phyloP scores from a whole-genome alignment of 2,113 vertebrate genomes.

The Notechis scutatus region DNA sequence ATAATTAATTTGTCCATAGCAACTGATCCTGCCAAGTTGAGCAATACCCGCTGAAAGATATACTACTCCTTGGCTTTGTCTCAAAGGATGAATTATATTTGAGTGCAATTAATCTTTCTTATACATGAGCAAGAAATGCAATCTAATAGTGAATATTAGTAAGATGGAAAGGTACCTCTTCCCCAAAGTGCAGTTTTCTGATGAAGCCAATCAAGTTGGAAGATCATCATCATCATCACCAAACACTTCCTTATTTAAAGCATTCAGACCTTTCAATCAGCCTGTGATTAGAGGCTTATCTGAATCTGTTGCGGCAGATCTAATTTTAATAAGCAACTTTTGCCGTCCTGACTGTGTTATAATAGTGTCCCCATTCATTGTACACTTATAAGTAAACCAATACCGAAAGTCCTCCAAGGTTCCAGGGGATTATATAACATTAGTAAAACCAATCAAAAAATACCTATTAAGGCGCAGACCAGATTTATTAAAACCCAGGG shows the following conservation, averaged over 20 bases:
- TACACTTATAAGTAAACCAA: background rate
- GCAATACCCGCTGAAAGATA: slow-evolving; percentile 24
- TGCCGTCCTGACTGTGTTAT: slow-evolving; percentile 41
- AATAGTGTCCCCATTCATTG: slow-evolving; percentile 28
- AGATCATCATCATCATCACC: background rate
- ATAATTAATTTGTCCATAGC: background rate
- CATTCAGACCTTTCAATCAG: slow-evolving; percentile 54
- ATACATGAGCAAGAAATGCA: slow-evolving; percentile 16
- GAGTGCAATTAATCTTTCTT: slow-evolving; percentile 44
- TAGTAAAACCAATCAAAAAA: background rate
- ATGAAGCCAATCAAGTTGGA: background rate
- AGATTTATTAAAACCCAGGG: background rate
- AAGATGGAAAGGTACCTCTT: slow-evolving; percentile 38
- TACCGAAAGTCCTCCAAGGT: slow-evolving; percentile 13
- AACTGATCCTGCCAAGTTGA: slow-evolving; percentile 7
- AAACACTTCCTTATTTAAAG: slow-evolving; percentile 52
- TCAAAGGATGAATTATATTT: slow-evolving; percentile 22
- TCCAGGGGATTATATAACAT: slow-evolving; percentile 36
- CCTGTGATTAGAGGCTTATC: slow-evolving; percentile 59
- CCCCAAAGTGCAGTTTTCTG: slow-evolving; percentile 40
- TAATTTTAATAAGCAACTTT: slow-evolving; percentile 54
- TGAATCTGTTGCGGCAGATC: slow-evolving; percentile 55
- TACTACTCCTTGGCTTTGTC: background rate
- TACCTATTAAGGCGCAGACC: background rate
- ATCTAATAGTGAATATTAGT: background rate